Base-by-base conservation (phyloP, 1,140 invertebrate genomes). In the Anadara kagoshimensis region DNA sequence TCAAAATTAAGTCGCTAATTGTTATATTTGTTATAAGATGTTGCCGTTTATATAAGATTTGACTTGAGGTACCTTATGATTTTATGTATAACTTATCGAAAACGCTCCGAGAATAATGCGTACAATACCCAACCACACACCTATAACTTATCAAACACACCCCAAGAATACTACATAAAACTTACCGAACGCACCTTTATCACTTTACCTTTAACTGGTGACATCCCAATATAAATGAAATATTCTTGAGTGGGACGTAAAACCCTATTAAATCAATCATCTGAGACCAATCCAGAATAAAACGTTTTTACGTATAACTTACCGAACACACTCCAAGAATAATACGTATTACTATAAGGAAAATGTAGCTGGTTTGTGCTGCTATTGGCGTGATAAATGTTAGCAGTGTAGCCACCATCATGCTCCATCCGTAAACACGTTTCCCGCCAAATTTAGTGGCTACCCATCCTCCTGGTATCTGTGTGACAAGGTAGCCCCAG, bases 391-490 rank as follows among this genome's bases (percentile, higher is more conserved):
- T 86, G 4, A 88, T 64, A 7, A 89, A 69, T 11, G 87, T 88
- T 1, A 78, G 76, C 20, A 87, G 18, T 7, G 83, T 73, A 5
- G 84, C 73, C 20, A 78, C 54, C 16, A 85, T 45, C 81, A 87
- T 84, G 62, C 78, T 81, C 18, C 72, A 75, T 1, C 83, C 84
- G 57, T 83, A 84, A 0, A 88, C 82, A 67, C 83, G 78, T 71
- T 89, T 90, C 12, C 86, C 88, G 14, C 90, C 89, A 74, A 87
- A 84, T 58, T 79, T 78, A 0, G 84, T 83, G 11, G 89, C 86
- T 16, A 90, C 63, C 84, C 85, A 84, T n/a, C 89, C 89, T 10
- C 87, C 89, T 8, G 87, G 86, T 16, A 90, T 82, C 72, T 90
- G 88, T 12, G 87, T 85, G 10, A 87, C 62, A 10, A 90, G 76